A percentile compares a stretch with the other conserved stretches of the same genome.
Conservation (phyloP, 1,140 invertebrate genomes). For the Rhynchophorus ferrugineus region DNA sequence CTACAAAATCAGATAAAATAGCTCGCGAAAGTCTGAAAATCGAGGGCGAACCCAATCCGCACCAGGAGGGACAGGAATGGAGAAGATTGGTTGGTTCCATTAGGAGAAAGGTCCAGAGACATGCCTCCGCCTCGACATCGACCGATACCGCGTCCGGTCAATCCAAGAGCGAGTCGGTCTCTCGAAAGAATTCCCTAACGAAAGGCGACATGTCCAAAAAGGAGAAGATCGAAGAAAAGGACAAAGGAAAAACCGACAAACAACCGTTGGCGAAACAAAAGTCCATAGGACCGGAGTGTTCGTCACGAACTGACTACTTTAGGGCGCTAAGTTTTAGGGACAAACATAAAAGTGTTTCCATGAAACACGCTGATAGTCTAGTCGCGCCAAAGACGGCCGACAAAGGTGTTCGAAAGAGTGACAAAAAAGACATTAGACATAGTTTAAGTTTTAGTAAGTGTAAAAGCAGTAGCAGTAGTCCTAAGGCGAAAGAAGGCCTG, state of each 20-base stretch:
- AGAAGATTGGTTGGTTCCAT: slow-evolving; percentile 39
- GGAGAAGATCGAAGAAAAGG: slow-evolving; percentile 26
- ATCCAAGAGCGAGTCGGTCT: slow-evolving; percentile 26
- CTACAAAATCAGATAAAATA: slow-evolving; percentile 32
- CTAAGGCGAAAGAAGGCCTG: slow-evolving; percentile 26
- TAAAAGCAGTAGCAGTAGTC: slow-evolving; percentile 26
- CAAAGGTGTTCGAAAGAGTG: slow-evolving; percentile 39
- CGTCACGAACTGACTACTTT: slow-evolving; percentile 26
- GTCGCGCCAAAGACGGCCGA: slow-evolving; percentile 23
- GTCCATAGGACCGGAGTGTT: slow-evolving; percentile 26
- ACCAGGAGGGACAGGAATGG: slow-evolving; percentile 37
- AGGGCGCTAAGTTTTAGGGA: slow-evolving; percentile 31
- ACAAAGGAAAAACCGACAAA: slow-evolving; percentile 25
- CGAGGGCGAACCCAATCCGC: slow-evolving; percentile 24
- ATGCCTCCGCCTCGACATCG: slow-evolving; percentile 30
- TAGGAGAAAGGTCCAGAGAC: slow-evolving; percentile 35
- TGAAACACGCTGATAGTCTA: slow-evolving; percentile 29
- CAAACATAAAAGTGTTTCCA: slow-evolving; percentile 32
- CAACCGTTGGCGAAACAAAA: slow-evolving; percentile 30
- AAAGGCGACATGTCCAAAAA: slow-evolving; percentile 30
- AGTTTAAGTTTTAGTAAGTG: slow-evolving; percentile 30
- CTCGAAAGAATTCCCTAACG: slow-evolving; percentile 39
- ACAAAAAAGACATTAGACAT: slow-evolving; percentile 32
- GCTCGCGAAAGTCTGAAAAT: slow-evolving; percentile 34
- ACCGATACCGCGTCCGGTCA: slow-evolving; percentile 15